Evolutionary conservation across 2,797 vertebrate species (phyloP).

Genomic region (Nannoperca obscura): DNA sequence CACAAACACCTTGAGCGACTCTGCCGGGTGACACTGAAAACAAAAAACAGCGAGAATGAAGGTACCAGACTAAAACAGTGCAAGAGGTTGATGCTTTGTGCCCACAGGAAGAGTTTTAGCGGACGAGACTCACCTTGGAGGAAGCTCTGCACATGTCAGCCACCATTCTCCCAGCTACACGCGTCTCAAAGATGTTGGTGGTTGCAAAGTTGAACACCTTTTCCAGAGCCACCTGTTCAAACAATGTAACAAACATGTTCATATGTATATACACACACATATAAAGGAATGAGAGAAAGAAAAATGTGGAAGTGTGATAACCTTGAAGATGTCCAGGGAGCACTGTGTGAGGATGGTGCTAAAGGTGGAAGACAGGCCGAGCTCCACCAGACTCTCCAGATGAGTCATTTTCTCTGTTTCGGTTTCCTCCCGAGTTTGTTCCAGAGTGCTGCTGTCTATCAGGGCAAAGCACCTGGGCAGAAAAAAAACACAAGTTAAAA

Average conservation of each 20-base stretch:
- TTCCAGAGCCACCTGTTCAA: slow-evolving; percentile 91
- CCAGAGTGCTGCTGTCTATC: slow-evolving; percentile 97
- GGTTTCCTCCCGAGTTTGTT: slow-evolving; percentile 97
- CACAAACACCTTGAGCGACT: slow-evolving; percentile 94
- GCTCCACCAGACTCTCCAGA: slow-evolving; percentile 95
- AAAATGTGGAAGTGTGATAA: slow-evolving; percentile 53
- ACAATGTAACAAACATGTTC: neutral
- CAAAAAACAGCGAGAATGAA: slow-evolving; percentile 31
- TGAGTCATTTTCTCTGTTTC: slow-evolving; percentile 99
- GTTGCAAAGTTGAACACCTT: slow-evolving; percentile 97
- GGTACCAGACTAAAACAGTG: neutral
- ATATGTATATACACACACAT: neutral
- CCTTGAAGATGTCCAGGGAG: slow-evolving; percentile 97
- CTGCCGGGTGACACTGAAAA: slow-evolving; percentile 92
- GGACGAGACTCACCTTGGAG: slow-evolving; percentile 87
- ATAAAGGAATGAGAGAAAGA: neutral
- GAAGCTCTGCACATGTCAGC: slow-evolving; percentile 97
- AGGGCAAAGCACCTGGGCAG: slow-evolving; percentile 93
- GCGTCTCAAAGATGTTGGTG: slow-evolving; percentile 98
- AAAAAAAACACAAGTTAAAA: slow-evolving; percentile 19
- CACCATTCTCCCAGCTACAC: slow-evolving; percentile 96
- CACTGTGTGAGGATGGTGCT: slow-evolving; percentile 98
- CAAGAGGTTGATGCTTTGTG: neutral
- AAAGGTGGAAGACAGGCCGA: slow-evolving; percentile 97
- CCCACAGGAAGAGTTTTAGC: neutral